A percentile compares a stretch with the other conserved stretches of the same genome.
These are phyloP conservation scores for Pharmacophagus antenor DNA, from an alignment of 2,888 invertebrate species.

Conservation along the genomic window DNA sequence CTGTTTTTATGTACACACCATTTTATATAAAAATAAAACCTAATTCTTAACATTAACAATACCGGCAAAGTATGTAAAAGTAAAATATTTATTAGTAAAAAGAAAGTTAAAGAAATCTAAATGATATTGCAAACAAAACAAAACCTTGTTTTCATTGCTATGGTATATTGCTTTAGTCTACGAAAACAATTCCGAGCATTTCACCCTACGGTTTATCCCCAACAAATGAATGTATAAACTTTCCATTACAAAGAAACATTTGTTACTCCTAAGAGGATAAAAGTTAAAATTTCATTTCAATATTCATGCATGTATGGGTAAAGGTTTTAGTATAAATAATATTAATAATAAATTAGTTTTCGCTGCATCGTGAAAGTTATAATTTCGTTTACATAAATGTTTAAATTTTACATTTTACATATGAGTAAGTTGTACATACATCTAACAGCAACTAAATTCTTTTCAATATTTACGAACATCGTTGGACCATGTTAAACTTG, in stretches of 20 bases:
- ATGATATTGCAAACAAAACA: neutral
- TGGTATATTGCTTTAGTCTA: neutral
- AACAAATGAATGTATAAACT: constrained; percentile 4
- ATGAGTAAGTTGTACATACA: too few relatives aligned
- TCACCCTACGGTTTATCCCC: neutral
- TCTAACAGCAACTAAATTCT: too few relatives aligned
- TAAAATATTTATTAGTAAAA: neutral
- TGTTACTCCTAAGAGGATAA: neutral
- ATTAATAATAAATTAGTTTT: neutral
- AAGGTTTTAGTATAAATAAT: neutral
- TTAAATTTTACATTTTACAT: too few relatives aligned
- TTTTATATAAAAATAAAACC: too few relatives aligned
- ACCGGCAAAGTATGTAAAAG: neutral
- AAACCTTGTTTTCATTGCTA: neutral
- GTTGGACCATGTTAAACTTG: too few relatives aligned
- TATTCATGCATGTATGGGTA: neutral
- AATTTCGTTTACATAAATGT: neutral
- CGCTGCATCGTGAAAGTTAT: too few relatives aligned
- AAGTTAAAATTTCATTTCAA: neutral
- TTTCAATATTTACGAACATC: too few relatives aligned
- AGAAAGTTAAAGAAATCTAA: neutral
- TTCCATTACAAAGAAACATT: constrained; percentile 7
- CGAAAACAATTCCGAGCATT: constrained; percentile 8
- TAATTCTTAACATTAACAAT: too few relatives aligned
- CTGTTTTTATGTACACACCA: too few relatives aligned